A percentile compares a stretch with the other conserved stretches of the same genome.
phyloP scores from a whole-genome alignment of 2,113 vertebrate species.

The Gallinago media region DNA sequence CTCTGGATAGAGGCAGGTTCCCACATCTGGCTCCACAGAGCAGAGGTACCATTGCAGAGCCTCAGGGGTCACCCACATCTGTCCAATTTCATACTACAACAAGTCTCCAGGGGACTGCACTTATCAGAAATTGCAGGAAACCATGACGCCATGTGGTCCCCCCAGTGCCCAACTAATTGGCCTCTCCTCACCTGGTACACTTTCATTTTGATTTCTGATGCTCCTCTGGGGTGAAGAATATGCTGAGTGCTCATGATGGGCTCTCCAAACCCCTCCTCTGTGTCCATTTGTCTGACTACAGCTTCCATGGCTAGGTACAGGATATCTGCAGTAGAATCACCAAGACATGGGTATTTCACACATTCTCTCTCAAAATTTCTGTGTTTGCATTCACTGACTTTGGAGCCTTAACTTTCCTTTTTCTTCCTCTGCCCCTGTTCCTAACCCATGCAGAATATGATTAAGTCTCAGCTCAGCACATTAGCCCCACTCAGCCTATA shows the following conservation, averaged over 20 bases:
- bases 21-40: not conserved
- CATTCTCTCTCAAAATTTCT: not conserved
- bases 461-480: not conserved
- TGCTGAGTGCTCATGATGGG: slow-evolving; percentile 54
- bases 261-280: slow-evolving; percentile 72
- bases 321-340: slow-evolving; percentile 69
- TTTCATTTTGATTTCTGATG: slow-evolving; percentile 78
- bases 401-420: not conserved
- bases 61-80: fast-evolving
- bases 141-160: fast-evolving
- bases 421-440: not conserved
- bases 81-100: not conserved
- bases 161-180: not conserved
- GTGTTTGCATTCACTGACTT: not conserved
- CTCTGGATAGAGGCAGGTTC: not conserved
- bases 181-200: slow-evolving; percentile 70
- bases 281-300: slow-evolving; percentile 61
- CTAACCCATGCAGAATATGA: not conserved
- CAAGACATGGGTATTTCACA: not conserved
- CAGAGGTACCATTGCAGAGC: not conserved
- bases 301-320: slow-evolving; percentile 76
- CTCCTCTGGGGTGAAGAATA: slow-evolving; percentile 70
- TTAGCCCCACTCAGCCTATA: fast-evolving
- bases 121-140: not conserved
- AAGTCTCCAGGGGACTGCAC: not conserved